These are phyloP conservation scores for Yponomeuta sedellus DNA, from an alignment of 2,888 invertebrate species.

Conservation along the genomic window DNA sequence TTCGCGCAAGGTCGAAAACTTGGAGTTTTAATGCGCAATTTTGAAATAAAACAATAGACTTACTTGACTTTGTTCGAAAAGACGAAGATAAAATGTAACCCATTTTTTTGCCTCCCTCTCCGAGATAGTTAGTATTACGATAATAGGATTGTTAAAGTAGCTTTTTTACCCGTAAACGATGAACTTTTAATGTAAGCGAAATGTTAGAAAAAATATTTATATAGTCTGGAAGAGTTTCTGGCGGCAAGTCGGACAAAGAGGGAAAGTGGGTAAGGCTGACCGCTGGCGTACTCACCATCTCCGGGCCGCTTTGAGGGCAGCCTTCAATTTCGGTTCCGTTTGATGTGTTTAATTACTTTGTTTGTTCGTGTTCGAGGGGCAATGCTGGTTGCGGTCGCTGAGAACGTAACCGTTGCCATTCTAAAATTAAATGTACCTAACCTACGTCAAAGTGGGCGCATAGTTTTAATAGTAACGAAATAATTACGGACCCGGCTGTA, in stretches of 20 bases:
- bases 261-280: not conserved
- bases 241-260: not conserved
- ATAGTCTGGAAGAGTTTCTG: not conserved
- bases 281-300: conserved; percentile 18
- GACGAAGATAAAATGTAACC: too few species aligned
- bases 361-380: conserved; percentile 62
- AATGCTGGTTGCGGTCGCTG: conserved; percentile 67
- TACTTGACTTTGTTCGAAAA: too few species aligned
- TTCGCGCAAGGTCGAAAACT: too few species aligned
- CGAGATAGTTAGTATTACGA: too few species aligned
- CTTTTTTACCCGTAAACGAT: too few species aligned
- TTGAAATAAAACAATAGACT: too few species aligned
- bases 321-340: conserved; percentile 67
- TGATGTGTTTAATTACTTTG: conserved; percentile 77
- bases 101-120: too few species aligned
- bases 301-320: conserved; percentile 53
- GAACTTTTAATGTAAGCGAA: too few species aligned
- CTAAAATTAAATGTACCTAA: conserved; percentile 63
- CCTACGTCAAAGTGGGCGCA: conserved; percentile 69
- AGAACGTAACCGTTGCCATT: conserved; percentile 67
- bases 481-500: conserved; percentile 44
- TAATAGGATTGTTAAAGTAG: too few species aligned
- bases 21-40: too few species aligned
- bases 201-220: too few species aligned
- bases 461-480: conserved; percentile 66